A percentile compares a stretch with the other conserved stretches of the same genome.
phyloP scores from a whole-genome alignment of 2,113 vertebrate genomes.

The pig (Sus scrofa) region DNA sequence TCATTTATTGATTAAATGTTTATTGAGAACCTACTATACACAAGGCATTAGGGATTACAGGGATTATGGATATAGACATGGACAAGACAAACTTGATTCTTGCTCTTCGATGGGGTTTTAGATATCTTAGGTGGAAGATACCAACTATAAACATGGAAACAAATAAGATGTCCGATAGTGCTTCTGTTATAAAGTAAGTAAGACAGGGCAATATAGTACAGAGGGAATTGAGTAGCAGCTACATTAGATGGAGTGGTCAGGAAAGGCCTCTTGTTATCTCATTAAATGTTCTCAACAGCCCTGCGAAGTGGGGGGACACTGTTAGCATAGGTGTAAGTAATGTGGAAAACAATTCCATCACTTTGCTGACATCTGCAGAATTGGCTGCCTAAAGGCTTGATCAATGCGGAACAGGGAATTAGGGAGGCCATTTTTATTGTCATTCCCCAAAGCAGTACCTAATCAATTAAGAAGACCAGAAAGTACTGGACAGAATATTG shows the following conservation, averaged over 20 bases:
- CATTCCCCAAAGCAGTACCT: background rate
- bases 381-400: background rate
- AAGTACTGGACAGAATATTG: background rate
- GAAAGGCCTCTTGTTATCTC: background rate
- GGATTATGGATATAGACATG: background rate
- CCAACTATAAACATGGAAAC: background rate
- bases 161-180: background rate
- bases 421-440: background rate
- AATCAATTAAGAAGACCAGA: background rate
- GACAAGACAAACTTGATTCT: background rate
- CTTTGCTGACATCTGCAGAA: background rate
- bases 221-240: background rate
- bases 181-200: background rate
- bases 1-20: slow-evolving; percentile 32
- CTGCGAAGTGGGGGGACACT: background rate
- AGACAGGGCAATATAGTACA: background rate
- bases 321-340: background rate
- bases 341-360: background rate
- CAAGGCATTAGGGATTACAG: background rate
- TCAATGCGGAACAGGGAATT: background rate
- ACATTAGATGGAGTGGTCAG: background rate
- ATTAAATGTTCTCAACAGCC: background rate
- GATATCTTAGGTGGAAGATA: background rate
- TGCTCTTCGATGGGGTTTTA: slow-evolving; percentile 1
- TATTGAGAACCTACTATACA: background rate